Evolutionary conservation across 2,113 vertebrate genomes (phyloP).

Genomic region (Cryptomyrus ogoouensis): DNA sequence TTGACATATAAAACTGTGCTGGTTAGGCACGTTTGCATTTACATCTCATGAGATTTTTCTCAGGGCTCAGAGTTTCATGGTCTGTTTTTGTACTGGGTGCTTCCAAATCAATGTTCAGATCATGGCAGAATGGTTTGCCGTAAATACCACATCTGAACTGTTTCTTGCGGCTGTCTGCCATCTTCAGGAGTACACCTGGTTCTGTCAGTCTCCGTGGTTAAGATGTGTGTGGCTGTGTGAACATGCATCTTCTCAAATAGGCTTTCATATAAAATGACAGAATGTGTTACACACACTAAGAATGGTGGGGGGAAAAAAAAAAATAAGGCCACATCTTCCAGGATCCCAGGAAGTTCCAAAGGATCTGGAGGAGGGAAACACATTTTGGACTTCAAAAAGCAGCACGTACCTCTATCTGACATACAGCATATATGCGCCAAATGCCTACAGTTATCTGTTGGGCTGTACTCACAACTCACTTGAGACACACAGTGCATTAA

Average conservation of each 20-base stretch:
- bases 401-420: not conserved
- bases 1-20: not conserved
- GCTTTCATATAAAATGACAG: conserved; percentile 20
- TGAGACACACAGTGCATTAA: not conserved
- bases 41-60: not conserved
- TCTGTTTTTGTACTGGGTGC: not conserved
- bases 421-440: not conserved
- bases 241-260: not conserved
- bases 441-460: not conserved
- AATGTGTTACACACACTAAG: conserved; percentile 49
- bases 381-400: not conserved
- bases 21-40: not conserved
- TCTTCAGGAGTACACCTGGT: conserved; percentile 43
- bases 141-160: conserved; percentile 7
- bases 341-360: conserved; percentile 54
- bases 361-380: conserved; percentile 50
- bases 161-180: not conserved
- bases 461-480: not conserved
- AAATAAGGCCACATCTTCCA: conserved; percentile 62
- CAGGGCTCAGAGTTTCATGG: not conserved
- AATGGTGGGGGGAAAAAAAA: conserved; percentile 27
- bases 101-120: not conserved
- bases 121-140: not conserved
- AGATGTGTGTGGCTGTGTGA: conserved; percentile 21
- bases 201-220: not conserved